phyloP scores from a whole-genome alignment of 2,888 invertebrate genomes.

The Scaptomyza flava region DNA sequence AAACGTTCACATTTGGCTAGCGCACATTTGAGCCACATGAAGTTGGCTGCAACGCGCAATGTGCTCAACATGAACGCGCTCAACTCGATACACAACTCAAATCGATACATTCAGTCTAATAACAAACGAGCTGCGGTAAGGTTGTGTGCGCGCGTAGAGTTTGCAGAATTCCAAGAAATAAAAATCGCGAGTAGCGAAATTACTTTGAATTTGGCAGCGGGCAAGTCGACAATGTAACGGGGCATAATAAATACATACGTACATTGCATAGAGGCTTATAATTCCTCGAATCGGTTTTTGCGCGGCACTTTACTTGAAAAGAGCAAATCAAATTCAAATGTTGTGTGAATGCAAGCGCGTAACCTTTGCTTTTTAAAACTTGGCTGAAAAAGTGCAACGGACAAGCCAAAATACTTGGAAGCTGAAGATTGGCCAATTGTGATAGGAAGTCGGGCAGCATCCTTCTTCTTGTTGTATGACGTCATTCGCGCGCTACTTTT shows the following conservation, averaged over 20 bases:
- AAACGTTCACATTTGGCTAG: neutral
- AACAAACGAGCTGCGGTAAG: constrained; percentile 52
- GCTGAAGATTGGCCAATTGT: constrained; percentile 22
- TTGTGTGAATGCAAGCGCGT: neutral
- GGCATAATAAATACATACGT: constrained; percentile 1
- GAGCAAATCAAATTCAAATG: constrained; percentile 1
- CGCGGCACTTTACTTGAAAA: constrained; percentile 1
- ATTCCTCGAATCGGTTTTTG: constrained; percentile 7
- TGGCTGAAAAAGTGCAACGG: constrained; percentile 27
- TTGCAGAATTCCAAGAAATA: neutral
- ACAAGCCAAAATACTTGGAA: constrained; percentile 14
- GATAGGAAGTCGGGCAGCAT: constrained; percentile 51
- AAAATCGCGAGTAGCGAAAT: constrained; percentile 29
- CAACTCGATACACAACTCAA: constrained; percentile 35
- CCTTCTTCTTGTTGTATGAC: constrained; percentile 53
- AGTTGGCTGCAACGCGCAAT: constrained; percentile 14
- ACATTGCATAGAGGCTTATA: constrained; percentile 2
- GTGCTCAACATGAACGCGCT: neutral
- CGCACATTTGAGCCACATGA: constrained; percentile 8
- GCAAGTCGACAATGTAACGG: constrained; percentile 8
- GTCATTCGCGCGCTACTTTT: constrained; percentile 61
- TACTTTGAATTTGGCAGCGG: constrained; percentile 27
- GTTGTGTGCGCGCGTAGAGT: constrained; percentile 27
- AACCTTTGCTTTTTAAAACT: neutral
- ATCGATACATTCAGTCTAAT: constrained; percentile 48